Percentiles rank a stretch among this genome's conserved stretches.
phyloP scores from a whole-genome alignment of 2,113 vertebrate genomes.

The Psammodynastes pulverulentus region DNA sequence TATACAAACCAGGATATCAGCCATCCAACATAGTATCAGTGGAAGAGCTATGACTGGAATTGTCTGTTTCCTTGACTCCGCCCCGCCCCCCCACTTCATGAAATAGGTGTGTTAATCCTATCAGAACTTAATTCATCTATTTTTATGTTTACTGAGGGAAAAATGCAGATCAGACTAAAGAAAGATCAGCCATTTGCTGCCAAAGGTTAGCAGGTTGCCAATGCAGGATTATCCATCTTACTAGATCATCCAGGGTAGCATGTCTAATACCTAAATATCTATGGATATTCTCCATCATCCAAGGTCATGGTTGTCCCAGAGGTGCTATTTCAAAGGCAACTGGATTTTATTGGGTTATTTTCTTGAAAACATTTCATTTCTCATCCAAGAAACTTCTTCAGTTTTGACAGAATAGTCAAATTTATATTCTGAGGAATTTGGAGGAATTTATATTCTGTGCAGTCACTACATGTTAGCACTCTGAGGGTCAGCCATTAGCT shows the following conservation, averaged over 20 bases:
- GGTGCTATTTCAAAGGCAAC: not conserved
- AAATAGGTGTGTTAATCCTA: not conserved
- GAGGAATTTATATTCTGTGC: not conserved
- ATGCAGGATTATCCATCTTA: not conserved
- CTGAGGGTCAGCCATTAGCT: not conserved
- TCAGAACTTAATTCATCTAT: not conserved
- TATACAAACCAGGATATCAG: not conserved
- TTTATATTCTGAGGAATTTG: not conserved
- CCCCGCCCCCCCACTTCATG: rapidly evolving
- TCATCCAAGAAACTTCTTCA: not conserved
- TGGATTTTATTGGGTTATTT: not conserved
- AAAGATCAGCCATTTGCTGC: not conserved
- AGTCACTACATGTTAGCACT: not conserved
- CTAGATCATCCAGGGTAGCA: not conserved
- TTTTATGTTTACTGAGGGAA: not conserved
- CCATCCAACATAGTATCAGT: not conserved
- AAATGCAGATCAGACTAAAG: not conserved
- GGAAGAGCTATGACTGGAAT: not conserved
- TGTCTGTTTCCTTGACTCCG: not conserved
- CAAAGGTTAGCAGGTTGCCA: not conserved
- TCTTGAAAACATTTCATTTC: not conserved
- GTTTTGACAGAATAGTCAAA: not conserved
- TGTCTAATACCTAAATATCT: not conserved
- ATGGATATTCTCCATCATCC: not conserved
- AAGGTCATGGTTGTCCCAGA: not conserved